Conservation (phyloP, 2,888 invertebrate genomes). For the Fragum whitleyi region DNA sequence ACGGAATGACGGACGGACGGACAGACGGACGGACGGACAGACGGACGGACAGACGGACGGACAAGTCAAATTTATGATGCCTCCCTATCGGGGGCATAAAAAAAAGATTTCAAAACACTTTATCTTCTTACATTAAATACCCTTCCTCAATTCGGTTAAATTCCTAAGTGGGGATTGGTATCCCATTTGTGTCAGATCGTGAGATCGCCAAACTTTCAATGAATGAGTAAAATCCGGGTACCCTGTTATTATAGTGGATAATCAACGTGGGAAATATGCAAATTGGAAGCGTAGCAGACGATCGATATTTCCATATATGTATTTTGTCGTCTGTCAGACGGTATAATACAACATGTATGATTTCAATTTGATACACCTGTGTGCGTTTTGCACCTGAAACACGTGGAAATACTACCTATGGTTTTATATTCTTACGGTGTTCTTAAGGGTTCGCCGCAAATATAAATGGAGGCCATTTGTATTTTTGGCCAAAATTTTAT, state of each 20-base stretch:
- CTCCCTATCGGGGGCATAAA: too few species aligned
- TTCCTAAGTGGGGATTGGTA: neutral
- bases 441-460: too few species aligned
- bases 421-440: too few species aligned
- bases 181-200: neutral
- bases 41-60: too few species aligned
- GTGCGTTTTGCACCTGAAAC: neutral
- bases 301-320: neutral
- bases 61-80: too few species aligned
- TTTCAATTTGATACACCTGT: neutral
- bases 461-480: too few species aligned
- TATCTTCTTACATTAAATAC: too few species aligned
- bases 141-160: too few species aligned
- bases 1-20: too few species aligned
- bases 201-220: neutral
- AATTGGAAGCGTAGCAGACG: neutral
- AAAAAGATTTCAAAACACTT: too few species aligned
- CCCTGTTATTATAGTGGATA: neutral
- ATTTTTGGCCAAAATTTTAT: too few species aligned
- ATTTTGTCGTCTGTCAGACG: conserved; percentile 1
- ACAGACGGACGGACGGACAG: too few species aligned
- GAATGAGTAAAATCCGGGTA: neutral
- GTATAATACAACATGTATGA: neutral
- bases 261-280: conserved; percentile 23
- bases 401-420: neutral